These are phyloP conservation scores for Oxyura jamaicensis DNA, from an alignment of 2,113 vertebrate genomes.

Conservation along the genomic window DNA sequence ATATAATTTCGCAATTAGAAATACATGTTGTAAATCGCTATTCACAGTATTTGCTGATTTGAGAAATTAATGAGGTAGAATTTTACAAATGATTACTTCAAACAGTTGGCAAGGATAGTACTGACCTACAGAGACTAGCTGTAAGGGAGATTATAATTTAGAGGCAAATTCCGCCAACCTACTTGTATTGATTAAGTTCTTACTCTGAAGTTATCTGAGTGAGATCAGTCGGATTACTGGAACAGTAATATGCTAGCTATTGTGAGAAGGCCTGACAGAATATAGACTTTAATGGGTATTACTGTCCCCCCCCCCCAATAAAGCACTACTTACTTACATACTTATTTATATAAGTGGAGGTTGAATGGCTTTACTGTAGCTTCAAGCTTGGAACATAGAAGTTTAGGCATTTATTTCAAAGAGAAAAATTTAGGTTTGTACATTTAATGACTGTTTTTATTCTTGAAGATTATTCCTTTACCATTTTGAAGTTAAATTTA, in stretches of 20 bases:
- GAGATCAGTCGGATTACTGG: constrained; percentile 22
- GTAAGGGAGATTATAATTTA: neutral
- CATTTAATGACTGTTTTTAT: neutral
- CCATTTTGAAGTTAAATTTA: neutral
- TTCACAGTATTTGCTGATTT: neutral
- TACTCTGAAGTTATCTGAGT: neutral
- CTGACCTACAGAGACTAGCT: neutral
- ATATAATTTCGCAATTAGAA: neutral
- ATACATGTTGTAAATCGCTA: neutral
- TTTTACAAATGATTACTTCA: neutral
- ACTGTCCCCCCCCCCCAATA: neutral
- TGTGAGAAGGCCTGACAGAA: neutral
- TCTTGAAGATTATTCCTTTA: neutral
- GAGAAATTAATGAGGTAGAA: neutral
- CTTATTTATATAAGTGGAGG: neutral
- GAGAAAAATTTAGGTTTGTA: neutral
- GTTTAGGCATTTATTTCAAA: neutral
- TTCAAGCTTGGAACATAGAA: neutral
- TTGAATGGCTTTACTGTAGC: neutral
- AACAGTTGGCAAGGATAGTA: neutral
- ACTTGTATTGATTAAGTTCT: neutral
- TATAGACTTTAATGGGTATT: neutral
- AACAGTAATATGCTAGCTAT: neutral
- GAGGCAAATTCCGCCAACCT: neutral
- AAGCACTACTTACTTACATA: neutral